Conservation (phyloP, 1,140 invertebrate genomes). For the Diabrotica virgifera region DNA sequence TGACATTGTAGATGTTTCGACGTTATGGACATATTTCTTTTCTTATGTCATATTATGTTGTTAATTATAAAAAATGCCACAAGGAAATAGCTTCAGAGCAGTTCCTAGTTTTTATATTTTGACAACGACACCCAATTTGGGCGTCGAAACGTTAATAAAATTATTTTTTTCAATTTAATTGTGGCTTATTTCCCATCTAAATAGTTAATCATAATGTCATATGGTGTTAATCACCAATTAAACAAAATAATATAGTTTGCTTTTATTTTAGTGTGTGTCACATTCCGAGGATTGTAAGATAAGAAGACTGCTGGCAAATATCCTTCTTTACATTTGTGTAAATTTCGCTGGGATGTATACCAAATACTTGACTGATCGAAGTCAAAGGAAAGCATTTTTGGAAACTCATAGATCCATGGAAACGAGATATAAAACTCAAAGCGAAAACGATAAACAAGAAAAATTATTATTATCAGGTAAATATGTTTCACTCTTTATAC, state of each 20-base stretch:
- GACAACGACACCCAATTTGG: no score
- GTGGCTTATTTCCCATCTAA: no score
- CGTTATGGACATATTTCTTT: no score
- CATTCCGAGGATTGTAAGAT: constrained; percentile 55
- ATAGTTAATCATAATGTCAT: no score
- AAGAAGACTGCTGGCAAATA: constrained; percentile 70
- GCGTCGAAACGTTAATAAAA: no score
- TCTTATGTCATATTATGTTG: no score
- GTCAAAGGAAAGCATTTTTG: constrained; percentile 92
- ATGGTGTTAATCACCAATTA: no score
- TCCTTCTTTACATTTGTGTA: constrained; percentile 78
- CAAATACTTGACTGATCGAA: constrained; percentile 92
- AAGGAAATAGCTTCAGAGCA: no score
- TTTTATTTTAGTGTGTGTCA: constrained; percentile 18
- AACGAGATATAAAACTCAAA: constrained; percentile 86
- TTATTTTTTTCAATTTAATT: no score
- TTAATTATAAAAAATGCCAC: no score
- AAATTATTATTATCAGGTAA: constrained; percentile 82
- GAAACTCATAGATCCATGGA: constrained; percentile 95
- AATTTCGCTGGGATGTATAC: constrained; percentile 96
- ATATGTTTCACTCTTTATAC: not conserved
- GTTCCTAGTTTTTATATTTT: no score
- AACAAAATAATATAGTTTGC: not conserved
- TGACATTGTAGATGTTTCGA: no score
- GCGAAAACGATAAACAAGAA: constrained; percentile 94